Base-by-base conservation (phyloP, 2,797 vertebrate genomes). In the Manis pentadactyla region DNA sequence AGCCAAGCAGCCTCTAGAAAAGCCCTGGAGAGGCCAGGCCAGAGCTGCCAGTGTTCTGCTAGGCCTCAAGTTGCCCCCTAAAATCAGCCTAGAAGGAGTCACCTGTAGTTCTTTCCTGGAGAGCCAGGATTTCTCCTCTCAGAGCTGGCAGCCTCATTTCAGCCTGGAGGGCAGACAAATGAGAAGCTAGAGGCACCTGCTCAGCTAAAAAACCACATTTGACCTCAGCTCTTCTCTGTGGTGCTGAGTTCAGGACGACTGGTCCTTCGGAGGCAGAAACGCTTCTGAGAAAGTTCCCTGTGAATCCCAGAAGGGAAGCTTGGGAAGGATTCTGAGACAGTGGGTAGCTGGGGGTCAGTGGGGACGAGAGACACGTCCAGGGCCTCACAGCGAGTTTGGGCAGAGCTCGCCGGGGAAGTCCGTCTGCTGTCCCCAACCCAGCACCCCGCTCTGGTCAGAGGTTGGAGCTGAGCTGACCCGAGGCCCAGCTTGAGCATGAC, bases 131-230 rank as follows among this genome's bases (percentile, higher is more conserved):
- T 42, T 61, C 42, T 88, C 71, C 64, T 68, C 66, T 0, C 25
- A 39, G 55, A n/a, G 4, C 21, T 49, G 31, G 1, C 31, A 1
- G 13, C 39, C 6, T 27, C 46, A 17, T 21, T 1, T 19, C 49
- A 31, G 23, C 37, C 75, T 0, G 0, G 46, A n/a, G 3, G 6
- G 64, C 4, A 10, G 25, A 14, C 18, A 14, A 17, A 63, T 0
- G 0, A 61, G 68, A 75, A 46, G 59, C 19, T 21, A 29, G 49
- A n/a, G 57, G 31, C n/a, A 1, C 55, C 25, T 10, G 31, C 17
- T n/a, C 3, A 4, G 3, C 25, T 29, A 12, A 39, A 23, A 39
- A 51, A 17, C 9, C 34, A 9, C 66, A 8, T 1, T 31, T 25
- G 19, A 14, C 25, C 46, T 39, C 51, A 34, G 77, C 55, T 31